A percentile compares a stretch with the other conserved stretches of the same genome.
phyloP scores from a whole-genome alignment of 2,888 invertebrate species.

The Drosophila barbarae region DNA sequence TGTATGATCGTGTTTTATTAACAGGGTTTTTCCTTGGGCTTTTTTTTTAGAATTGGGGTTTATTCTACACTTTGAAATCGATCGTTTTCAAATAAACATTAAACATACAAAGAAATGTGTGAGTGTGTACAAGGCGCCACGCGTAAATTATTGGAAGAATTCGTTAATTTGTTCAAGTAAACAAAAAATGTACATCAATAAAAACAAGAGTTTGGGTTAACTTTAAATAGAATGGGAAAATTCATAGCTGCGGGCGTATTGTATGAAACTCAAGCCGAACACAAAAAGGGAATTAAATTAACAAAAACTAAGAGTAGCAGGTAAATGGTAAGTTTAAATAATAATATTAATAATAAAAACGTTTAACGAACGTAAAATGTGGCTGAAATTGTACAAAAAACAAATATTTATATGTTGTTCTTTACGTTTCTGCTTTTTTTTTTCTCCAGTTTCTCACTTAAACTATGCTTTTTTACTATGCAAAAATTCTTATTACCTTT shows the following conservation, averaged over 20 bases:
- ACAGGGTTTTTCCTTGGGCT: constrained; percentile 34
- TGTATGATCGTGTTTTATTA: constrained; percentile 46
- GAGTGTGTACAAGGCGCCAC: constrained; percentile 56
- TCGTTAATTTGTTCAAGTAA: constrained; percentile 46
- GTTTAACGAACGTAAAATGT: constrained; percentile 60
- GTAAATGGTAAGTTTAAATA: constrained; percentile 45
- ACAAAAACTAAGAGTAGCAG: constrained; percentile 68
- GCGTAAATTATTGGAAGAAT: constrained; percentile 59
- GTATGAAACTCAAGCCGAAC: constrained; percentile 62
- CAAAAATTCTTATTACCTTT: constrained; percentile 22
- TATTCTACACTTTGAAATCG: constrained; percentile 53
- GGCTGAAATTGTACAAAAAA: constrained; percentile 42
- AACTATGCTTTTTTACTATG: constrained; percentile 29
- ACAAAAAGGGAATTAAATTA: constrained; percentile 68
- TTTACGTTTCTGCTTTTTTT: constrained; percentile 18
- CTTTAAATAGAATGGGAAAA: constrained; percentile 26
- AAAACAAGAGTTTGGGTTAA: constrained; percentile 35
- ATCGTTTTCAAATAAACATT: constrained; percentile 48
- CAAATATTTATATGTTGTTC: constrained; percentile 24
- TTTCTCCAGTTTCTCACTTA: constrained; percentile 25
- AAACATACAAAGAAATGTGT: constrained; percentile 54
- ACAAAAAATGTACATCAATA: constrained; percentile 61
- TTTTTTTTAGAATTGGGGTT: constrained; percentile 21
- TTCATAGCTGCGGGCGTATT: constrained; percentile 53
- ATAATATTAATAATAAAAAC: constrained; percentile 47